Evolutionary conservation across 1,140 invertebrate species (phyloP).

Genomic region (Bombus confusus): DNA sequence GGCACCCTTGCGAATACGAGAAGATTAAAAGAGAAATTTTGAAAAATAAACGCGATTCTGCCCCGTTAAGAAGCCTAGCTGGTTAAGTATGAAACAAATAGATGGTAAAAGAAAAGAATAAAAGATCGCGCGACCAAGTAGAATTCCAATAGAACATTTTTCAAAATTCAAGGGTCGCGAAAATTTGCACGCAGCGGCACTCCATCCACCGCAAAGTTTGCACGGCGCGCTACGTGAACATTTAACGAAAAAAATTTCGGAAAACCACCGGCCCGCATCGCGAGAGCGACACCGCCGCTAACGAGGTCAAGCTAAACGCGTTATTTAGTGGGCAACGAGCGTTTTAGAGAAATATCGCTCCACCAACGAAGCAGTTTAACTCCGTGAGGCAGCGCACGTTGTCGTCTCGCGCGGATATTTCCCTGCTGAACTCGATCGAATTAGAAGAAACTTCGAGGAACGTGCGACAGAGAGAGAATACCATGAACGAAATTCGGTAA

Average conservation of each 20-base stretch:
- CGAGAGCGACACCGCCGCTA: background rate
- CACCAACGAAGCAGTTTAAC: background rate
- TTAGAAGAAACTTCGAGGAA: background rate
- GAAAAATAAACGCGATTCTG: background rate
- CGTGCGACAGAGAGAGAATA: background rate
- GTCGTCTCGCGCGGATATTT: background rate
- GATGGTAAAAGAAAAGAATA: background rate
- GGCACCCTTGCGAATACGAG: background rate
- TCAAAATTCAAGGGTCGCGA: background rate
- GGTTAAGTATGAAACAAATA: background rate
- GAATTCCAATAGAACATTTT: background rate
- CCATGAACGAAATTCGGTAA: constrained; percentile 40
- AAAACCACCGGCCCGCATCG: background rate
- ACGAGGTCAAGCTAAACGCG: constrained; percentile 10
- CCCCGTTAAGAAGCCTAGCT: background rate
- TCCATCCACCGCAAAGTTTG: constrained; percentile 3
- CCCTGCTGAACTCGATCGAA: background rate
- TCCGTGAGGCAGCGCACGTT: background rate
- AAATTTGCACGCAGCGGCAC: background rate
- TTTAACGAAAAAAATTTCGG: constrained; percentile 20
- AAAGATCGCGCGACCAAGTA: background rate
- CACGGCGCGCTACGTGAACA: background rate
- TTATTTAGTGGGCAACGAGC: background rate
- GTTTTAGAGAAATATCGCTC: background rate
- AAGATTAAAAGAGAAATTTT: background rate